Conservation (phyloP, 2,797 vertebrate genomes). For the Nothura maculosa region DNA sequence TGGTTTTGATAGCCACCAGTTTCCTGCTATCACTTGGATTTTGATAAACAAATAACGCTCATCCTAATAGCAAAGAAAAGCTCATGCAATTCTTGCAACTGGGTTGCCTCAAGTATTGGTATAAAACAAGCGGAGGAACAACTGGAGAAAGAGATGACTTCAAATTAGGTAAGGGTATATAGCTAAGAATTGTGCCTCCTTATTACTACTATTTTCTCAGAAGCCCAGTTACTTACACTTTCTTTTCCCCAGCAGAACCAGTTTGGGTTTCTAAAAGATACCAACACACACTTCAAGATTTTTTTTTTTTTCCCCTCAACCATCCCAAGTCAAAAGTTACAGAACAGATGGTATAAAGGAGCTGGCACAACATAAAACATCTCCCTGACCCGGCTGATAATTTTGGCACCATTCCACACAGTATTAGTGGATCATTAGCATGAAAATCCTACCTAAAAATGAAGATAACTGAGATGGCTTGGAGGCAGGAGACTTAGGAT, state of each 20-base stretch:
- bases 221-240: background rate
- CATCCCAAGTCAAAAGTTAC: constrained; percentile 37
- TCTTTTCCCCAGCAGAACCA: background rate
- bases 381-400: constrained; percentile 34
- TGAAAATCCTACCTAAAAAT: background rate
- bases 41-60: background rate
- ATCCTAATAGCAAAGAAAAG: background rate
- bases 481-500: background rate
- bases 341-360: constrained; percentile 51
- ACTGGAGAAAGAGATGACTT: background rate
- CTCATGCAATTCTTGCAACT: background rate
- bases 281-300: background rate
- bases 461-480: constrained; percentile 46
- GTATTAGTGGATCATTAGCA: background rate
- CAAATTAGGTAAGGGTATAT: background rate
- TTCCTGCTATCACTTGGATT: background rate
- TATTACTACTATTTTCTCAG: background rate
- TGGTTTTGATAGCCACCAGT: background rate
- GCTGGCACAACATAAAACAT: constrained; percentile 49
- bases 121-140: background rate
- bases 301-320: background rate
- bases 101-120: background rate
- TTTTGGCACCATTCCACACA: constrained; percentile 38
- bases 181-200: background rate
- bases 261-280: constrained; percentile 26